Evolutionary conservation across 2,113 vertebrate genomes (phyloP).

Genomic region (Sorex araneus): DNA sequence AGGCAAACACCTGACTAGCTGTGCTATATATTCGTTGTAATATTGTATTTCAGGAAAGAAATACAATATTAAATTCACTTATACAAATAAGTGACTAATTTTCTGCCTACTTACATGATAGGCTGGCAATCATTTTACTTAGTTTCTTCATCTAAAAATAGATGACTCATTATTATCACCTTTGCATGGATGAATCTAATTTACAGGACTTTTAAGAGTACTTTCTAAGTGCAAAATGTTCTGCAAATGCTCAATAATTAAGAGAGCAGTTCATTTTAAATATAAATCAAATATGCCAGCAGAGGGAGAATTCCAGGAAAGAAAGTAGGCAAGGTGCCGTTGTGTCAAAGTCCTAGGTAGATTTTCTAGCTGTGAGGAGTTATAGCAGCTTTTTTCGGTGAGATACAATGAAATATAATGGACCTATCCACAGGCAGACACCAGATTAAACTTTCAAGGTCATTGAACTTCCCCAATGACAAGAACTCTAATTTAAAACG

Average conservation of each 20-base stretch:
- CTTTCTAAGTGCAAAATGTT: neutral
- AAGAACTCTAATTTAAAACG: neutral
- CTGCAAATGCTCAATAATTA: conserved; percentile 35
- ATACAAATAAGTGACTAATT: neutral
- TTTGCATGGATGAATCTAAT: conserved; percentile 41
- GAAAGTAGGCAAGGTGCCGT: neutral
- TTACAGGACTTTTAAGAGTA: conserved; percentile 24
- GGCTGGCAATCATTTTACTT: conserved; percentile 4
- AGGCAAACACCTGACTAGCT: no score
- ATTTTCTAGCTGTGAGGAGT: neutral
- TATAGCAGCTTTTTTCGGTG: neutral
- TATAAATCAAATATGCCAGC: conserved; percentile 25
- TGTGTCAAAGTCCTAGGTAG: neutral
- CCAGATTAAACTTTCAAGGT: neutral
- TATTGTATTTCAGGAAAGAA: neutral
- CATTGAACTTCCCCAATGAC: neutral
- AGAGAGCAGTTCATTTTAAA: conserved; percentile 38
- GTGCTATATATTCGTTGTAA: no score
- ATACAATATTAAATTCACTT: neutral
- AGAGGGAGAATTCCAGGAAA: conserved; percentile 42
- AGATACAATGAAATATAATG: neutral
- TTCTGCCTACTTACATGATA: neutral
- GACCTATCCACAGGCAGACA: neutral
- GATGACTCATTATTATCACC: neutral
- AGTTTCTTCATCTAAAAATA: conserved; percentile 25